These are phyloP conservation scores for Benthosema pterotum DNA, from an alignment of 2,797 vertebrate genomes.

Conservation along the genomic window DNA sequence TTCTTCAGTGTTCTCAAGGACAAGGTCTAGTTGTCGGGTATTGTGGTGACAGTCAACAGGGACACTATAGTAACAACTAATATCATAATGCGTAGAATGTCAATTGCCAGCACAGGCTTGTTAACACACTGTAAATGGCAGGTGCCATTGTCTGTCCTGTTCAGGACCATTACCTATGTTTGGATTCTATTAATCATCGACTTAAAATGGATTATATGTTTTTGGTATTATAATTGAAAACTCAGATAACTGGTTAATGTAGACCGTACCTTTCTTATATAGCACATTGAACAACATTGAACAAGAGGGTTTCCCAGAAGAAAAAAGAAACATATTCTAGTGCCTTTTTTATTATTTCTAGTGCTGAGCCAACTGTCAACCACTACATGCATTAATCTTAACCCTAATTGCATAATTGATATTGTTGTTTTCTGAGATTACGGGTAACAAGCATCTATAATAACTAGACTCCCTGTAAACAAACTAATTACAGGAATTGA, in stretches of 20 bases:
- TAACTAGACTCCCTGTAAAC: constrained; percentile 19
- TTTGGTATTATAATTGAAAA: no score
- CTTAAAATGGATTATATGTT: background rate
- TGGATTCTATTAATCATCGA: background rate
- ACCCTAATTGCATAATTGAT: constrained; percentile 30
- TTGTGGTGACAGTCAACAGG: constrained; percentile 25
- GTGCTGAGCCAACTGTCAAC: constrained; percentile 25
- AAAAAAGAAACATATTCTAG: constrained; percentile 2
- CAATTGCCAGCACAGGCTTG: background rate
- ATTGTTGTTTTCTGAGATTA: constrained; percentile 21
- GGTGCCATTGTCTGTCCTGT: constrained; percentile 4
- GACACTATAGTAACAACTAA: constrained; percentile 30
- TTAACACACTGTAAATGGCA: constrained; percentile 19
- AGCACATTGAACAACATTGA: no score
- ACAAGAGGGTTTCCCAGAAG: background rate
- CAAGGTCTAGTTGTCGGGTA: constrained; percentile 34
- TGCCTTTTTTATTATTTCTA: background rate
- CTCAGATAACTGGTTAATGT: no score
- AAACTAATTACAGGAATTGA: constrained; percentile 30
- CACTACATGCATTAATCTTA: constrained; percentile 3
- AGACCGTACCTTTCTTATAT: no score
- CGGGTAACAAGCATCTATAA: constrained; percentile 18
- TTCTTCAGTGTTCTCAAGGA: constrained; percentile 47
- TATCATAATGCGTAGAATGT: background rate
- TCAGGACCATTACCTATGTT: background rate